A percentile compares a stretch with the other conserved stretches of the same genome.
phyloP scores from a whole-genome alignment of 2,797 vertebrate genomes.

The Tragelaphus eurycerus region DNA sequence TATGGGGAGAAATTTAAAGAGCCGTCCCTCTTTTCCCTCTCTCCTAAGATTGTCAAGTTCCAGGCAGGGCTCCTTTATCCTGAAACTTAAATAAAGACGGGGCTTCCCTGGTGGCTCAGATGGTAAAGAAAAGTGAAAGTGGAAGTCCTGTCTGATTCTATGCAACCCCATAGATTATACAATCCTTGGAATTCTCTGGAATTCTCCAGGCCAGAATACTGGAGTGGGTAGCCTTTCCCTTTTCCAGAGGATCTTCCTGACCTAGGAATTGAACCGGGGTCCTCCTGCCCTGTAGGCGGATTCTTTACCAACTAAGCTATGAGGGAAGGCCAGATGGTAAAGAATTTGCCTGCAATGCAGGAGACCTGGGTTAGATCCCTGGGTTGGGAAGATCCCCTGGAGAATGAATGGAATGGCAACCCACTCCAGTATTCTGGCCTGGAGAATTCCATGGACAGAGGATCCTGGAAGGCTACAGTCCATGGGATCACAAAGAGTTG shows the following conservation, averaged over 20 bases:
- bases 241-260: not conserved
- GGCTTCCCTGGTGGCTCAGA: not conserved
- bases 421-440: not conserved
- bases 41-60: not conserved
- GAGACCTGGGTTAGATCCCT: not conserved
- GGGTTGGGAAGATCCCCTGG: not conserved
- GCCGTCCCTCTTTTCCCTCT: not conserved
- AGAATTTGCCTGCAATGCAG: not conserved
- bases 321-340: not conserved
- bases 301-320: not conserved
- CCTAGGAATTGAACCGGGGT: accelerated
- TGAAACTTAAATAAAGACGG: not conserved
- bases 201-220: not conserved
- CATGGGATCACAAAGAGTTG: not conserved
- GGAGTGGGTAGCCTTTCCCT: not conserved
- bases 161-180: not conserved
- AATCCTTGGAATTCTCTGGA: not conserved
- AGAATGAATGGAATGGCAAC: not conserved
- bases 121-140: not conserved
- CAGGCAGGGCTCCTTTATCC: not conserved
- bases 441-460: not conserved
- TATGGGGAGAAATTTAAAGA: not conserved
- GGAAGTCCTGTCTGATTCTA: not conserved
- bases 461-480: not conserved
- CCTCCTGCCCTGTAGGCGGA: not conserved